Conservation (phyloP, 2,888 invertebrate species). For the Harpalus rubripes region DNA sequence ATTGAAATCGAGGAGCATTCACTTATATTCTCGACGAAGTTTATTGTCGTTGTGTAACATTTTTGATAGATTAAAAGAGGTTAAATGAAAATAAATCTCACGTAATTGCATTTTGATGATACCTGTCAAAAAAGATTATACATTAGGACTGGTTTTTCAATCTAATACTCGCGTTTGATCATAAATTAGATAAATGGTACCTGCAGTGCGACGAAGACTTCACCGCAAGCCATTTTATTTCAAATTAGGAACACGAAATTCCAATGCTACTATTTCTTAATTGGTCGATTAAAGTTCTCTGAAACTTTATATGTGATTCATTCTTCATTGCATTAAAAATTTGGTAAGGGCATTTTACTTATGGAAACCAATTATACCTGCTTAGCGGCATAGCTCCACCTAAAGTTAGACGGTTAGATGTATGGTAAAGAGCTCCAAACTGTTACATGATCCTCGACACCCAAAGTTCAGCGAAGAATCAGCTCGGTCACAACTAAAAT, state of each 20-base stretch:
- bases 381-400: too few species aligned
- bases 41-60: conserved; percentile 39
- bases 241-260: conserved; percentile 11
- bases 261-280: conserved; percentile 7
- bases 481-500: too few species aligned
- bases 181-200: conserved; percentile 47
- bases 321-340: too few species aligned
- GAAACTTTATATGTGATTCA: neutral
- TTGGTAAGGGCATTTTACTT: too few species aligned
- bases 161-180: conserved; percentile 31
- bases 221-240: conserved; percentile 16
- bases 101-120: conserved; percentile 52
- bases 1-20: conserved; percentile 41
- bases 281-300: conserved; percentile 29
- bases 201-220: neutral
- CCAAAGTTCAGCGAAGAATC: too few species aligned
- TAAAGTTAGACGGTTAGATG: too few species aligned
- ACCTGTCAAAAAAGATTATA: conserved; percentile 48
- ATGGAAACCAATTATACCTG: too few species aligned
- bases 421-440: too few species aligned
- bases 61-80: conserved; percentile 54
- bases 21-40: conserved; percentile 20
- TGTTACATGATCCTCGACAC: too few species aligned
- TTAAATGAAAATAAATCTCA: conserved; percentile 50
- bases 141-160: conserved; percentile 46